Evolutionary conservation across 2,797 vertebrate species (phyloP).

Genomic region (Bryconaethiops microstoma): DNA sequence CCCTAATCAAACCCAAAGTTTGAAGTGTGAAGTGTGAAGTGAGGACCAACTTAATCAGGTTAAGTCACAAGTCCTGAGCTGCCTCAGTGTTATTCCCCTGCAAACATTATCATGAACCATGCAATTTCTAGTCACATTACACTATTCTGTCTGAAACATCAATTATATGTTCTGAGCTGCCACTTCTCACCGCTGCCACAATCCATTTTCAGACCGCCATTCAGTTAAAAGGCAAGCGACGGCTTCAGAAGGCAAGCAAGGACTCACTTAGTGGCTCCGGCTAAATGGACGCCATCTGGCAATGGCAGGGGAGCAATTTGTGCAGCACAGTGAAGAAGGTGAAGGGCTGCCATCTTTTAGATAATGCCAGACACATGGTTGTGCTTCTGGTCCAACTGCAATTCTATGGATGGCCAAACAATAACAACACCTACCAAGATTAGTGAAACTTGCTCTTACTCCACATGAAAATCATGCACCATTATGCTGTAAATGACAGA

Average conservation of each 20-base stretch:
- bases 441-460: neutral
- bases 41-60: neutral
- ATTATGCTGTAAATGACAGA: neutral
- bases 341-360: slow-evolving; percentile 41
- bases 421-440: slow-evolving; percentile 2
- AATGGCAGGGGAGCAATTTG: slow-evolving; percentile 61
- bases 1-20: no score
- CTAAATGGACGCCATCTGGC: slow-evolving; percentile 70
- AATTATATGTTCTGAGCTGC: slow-evolving; percentile 57
- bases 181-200: slow-evolving; percentile 45
- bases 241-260: slow-evolving; percentile 54
- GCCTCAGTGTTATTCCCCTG: neutral
- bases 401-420: slow-evolving; percentile 16
- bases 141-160: slow-evolving; percentile 53
- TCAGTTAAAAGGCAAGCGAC: slow-evolving; percentile 30
- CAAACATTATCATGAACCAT: slow-evolving; percentile 15
- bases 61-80: neutral
- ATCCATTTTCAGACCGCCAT: slow-evolving; percentile 54
- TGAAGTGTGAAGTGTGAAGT: neutral
- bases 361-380: slow-evolving; percentile 48
- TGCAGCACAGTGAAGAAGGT: slow-evolving; percentile 52
- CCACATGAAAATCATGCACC: neutral
- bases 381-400: slow-evolving; percentile 36
- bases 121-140: slow-evolving; percentile 54
- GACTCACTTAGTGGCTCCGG: slow-evolving; percentile 52